Conservation (phyloP, 2,888 invertebrate species). For the Hirtodrosophila duncani region DNA sequence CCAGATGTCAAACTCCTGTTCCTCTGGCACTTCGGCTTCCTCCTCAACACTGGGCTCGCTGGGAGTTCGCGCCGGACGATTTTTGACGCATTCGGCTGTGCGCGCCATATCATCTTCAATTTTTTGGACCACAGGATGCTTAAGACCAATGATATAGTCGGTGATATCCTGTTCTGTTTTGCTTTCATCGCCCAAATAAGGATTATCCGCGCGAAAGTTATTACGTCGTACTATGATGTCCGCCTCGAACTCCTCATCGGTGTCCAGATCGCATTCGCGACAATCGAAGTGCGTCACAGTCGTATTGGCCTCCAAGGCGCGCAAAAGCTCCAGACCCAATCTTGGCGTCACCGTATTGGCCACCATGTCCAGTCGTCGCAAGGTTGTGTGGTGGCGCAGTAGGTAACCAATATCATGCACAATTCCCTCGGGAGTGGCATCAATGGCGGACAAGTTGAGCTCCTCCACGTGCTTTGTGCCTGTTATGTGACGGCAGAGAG, state of each 20-base stretch:
- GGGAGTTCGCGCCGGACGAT: slow-evolving; percentile 4
- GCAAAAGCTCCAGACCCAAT: slow-evolving; percentile 38
- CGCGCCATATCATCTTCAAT: slow-evolving; percentile 1
- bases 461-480: slow-evolving; percentile 45
- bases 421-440: slow-evolving; percentile 10
- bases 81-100: slow-evolving; percentile 22
- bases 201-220: slow-evolving; percentile 38
- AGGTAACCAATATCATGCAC: slow-evolving; percentile 35
- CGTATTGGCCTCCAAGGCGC: slow-evolving; percentile 47
- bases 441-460: slow-evolving; percentile 54
- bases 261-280: slow-evolving; percentile 56
- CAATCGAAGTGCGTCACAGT: slow-evolving; percentile 54
- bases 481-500: slow-evolving; percentile 35
- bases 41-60: neutral
- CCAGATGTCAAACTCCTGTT: slow-evolving; percentile 53
- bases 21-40: slow-evolving; percentile 20
- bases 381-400: slow-evolving; percentile 42
- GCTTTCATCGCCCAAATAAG: slow-evolving; percentile 44
- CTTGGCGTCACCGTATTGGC: slow-evolving; percentile 36
- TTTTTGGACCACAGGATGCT: slow-evolving; percentile 41
- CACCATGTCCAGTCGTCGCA: slow-evolving; percentile 53
- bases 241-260: slow-evolving; percentile 60
- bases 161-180: slow-evolving; percentile 51
- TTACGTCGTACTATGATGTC: slow-evolving; percentile 68
- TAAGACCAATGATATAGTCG: slow-evolving; percentile 38